Evolutionary conservation across 1,140 invertebrate species (phyloP).

Genomic region (Charaxes varanes): DNA sequence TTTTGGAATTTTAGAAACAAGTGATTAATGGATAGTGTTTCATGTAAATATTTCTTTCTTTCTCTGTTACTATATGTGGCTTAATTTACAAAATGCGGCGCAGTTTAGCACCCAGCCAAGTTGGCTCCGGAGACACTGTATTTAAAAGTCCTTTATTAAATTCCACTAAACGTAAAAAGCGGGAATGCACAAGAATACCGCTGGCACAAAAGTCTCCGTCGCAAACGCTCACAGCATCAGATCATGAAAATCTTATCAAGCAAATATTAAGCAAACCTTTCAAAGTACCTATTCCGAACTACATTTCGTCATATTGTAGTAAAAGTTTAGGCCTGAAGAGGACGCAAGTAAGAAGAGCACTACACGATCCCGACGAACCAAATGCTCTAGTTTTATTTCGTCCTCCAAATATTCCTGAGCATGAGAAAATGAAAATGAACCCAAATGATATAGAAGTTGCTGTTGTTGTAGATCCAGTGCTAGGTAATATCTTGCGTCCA

Average conservation of each 20-base stretch:
- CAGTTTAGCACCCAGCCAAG: constrained; percentile 75
- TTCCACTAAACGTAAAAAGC: constrained; percentile 49
- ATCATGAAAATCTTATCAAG: constrained; percentile 81
- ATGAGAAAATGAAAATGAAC: constrained; percentile 87
- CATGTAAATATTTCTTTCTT: too few species aligned
- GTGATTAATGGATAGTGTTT: too few species aligned
- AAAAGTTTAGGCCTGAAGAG: constrained; percentile 75
- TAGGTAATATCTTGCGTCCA: constrained; percentile 93
- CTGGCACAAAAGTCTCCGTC: constrained; percentile 49
- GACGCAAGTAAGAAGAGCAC: constrained; percentile 75
- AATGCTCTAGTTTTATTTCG: constrained; percentile 93
- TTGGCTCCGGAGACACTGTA: constrained; percentile 49
- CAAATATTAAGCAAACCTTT: constrained; percentile 93
- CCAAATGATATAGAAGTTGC: constrained; percentile 83
- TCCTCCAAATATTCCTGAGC: constrained; percentile 86
- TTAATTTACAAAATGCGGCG: constrained; percentile 71
- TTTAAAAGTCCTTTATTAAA: constrained; percentile 68
- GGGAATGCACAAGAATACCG: constrained; percentile 53
- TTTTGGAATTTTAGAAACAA: too few species aligned
- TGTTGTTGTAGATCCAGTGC: constrained; percentile 94
- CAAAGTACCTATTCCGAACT: constrained; percentile 95
- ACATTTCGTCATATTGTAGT: constrained; percentile 82
- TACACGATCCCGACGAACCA: constrained; percentile 96
- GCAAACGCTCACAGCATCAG: constrained; percentile 55
- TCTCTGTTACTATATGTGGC: too few species aligned